phyloP scores from a whole-genome alignment of 1,140 invertebrate genomes.

The Matsumurasca onukii region DNA sequence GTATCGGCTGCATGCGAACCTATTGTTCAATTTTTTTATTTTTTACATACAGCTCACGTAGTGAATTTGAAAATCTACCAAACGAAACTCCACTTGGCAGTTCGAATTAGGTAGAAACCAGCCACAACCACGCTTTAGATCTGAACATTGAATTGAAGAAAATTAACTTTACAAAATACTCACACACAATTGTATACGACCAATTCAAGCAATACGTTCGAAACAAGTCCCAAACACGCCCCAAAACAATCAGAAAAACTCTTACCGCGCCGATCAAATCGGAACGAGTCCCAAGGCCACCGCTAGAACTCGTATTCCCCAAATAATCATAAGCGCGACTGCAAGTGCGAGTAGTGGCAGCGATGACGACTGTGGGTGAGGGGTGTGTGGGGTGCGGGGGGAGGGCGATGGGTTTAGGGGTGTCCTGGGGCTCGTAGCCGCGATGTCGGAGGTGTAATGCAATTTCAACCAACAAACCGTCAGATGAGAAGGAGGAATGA shows the following conservation, averaged over 20 bases:
- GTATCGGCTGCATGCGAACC: no score
- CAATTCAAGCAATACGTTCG: background rate
- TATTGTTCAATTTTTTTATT: no score
- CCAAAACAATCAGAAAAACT: background rate
- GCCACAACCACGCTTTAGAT: no score
- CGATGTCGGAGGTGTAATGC: conserved; percentile 25
- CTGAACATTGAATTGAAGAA: no score
- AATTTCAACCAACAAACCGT: conserved; percentile 28
- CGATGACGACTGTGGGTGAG: background rate
- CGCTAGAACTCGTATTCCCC: conserved; percentile 21
- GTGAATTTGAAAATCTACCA: no score
- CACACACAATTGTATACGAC: no score
- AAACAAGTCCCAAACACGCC: background rate
- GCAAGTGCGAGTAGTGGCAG: conserved; percentile 14
- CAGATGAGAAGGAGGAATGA: conserved; percentile 2
- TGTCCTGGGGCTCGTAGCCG: conserved; percentile 7
- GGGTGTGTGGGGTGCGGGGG: conserved; percentile 11
- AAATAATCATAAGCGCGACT: conserved; percentile 30
- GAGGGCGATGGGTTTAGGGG: conserved; percentile 26
- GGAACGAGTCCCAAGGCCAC: conserved; percentile 20
- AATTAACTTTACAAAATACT: no score
- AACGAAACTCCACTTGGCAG: no score
- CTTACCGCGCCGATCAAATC: background rate
- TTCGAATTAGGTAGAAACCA: no score
- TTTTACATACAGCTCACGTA: no score